These are phyloP conservation scores for Oscheius sp. DNA, from an alignment of 2,888 invertebrate species.

Conservation along the genomic window DNA sequence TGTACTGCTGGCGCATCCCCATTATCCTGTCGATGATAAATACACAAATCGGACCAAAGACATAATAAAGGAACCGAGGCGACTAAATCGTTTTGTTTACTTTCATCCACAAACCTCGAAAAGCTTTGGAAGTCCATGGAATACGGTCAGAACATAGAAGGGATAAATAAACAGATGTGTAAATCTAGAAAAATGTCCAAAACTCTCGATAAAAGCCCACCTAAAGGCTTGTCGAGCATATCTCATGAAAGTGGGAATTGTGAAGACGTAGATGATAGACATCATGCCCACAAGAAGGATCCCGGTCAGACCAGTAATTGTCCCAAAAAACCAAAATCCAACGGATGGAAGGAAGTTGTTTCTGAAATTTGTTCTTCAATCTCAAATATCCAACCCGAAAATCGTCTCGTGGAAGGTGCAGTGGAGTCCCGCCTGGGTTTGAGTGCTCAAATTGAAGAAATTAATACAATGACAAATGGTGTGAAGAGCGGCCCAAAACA, in stretches of 20 bases:
- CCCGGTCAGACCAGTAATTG: slow-evolving; percentile 78
- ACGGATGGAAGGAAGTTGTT: slow-evolving; percentile 93
- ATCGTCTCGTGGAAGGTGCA: slow-evolving; percentile 92
- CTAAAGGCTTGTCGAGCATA: slow-evolving; percentile 76
- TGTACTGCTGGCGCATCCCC: slow-evolving; percentile 66
- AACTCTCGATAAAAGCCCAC: slow-evolving; percentile 71
- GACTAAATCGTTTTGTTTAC: slow-evolving; percentile 57
- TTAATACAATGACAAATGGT: slow-evolving; percentile 94
- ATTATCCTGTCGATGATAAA: slow-evolving; percentile 89
- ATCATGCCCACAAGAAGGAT: slow-evolving; percentile 77
- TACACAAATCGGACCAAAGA: slow-evolving; percentile 87
- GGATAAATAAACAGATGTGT: slow-evolving; percentile 88
- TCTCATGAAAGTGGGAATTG: slow-evolving; percentile 88
- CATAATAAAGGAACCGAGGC: slow-evolving; percentile 91
- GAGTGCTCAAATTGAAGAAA: slow-evolving; percentile 95
- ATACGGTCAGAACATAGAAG: slow-evolving; percentile 84
- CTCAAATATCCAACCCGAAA: slow-evolving; percentile 74
- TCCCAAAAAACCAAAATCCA: slow-evolving; percentile 93
- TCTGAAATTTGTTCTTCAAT: slow-evolving; percentile 49
- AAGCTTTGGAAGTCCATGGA: slow-evolving; percentile 88
- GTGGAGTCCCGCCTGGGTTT: slow-evolving; percentile 87
- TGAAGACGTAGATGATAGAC: slow-evolving; percentile 94
- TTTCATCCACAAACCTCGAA: slow-evolving; percentile 78
- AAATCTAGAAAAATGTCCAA: slow-evolving; percentile 85
- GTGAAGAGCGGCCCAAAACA: slow-evolving; percentile 90